Evolutionary conservation across 2,888 invertebrate genomes (phyloP).

Genomic region (Oscheius onirici): DNA sequence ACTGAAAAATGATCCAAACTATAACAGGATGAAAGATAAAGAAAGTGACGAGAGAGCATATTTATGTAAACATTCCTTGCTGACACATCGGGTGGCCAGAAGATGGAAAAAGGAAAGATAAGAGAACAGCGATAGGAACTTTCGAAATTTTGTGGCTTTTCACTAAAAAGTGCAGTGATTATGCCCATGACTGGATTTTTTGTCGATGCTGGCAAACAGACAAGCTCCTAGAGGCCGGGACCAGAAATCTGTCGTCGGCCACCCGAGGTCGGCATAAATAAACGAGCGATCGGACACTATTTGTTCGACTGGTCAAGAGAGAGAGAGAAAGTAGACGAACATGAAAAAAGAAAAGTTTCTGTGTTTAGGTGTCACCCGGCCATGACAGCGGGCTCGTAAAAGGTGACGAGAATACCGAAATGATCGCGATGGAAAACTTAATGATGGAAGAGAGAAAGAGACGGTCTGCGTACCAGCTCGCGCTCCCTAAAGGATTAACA

Average conservation of each 20-base stretch:
- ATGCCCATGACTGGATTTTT: slow-evolving; percentile 18
- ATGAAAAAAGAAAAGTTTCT: neutral
- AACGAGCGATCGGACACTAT: slow-evolving; percentile 30
- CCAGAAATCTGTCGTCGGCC: slow-evolving; percentile 29
- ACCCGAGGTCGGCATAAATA: slow-evolving; percentile 18
- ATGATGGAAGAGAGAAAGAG: neutral
- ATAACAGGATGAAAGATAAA: slow-evolving; percentile 1
- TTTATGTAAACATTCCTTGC: slow-evolving; percentile 12
- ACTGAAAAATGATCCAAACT: neutral
- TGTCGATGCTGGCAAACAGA: slow-evolving; percentile 10
- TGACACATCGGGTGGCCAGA: slow-evolving; percentile 17
- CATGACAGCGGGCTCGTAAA: too few species aligned
- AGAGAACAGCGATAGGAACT: neutral
- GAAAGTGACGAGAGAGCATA: neutral
- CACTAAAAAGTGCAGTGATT: slow-evolving; percentile 7
- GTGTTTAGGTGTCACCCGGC: neutral
- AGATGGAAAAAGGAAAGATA: neutral
- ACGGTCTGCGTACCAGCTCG: slow-evolving; percentile 9
- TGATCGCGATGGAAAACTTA: too few species aligned
- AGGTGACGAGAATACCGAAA: too few species aligned
- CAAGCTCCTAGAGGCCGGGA: slow-evolving; percentile 42
- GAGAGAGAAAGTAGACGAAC: too few species aligned
- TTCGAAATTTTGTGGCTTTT: slow-evolving; percentile 6
- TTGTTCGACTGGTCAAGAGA: slow-evolving; percentile 27
- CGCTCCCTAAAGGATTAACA: slow-evolving; percentile 14